phyloP scores from a whole-genome alignment of 2,888 invertebrate genomes.

The Heliconius ethilla region DNA sequence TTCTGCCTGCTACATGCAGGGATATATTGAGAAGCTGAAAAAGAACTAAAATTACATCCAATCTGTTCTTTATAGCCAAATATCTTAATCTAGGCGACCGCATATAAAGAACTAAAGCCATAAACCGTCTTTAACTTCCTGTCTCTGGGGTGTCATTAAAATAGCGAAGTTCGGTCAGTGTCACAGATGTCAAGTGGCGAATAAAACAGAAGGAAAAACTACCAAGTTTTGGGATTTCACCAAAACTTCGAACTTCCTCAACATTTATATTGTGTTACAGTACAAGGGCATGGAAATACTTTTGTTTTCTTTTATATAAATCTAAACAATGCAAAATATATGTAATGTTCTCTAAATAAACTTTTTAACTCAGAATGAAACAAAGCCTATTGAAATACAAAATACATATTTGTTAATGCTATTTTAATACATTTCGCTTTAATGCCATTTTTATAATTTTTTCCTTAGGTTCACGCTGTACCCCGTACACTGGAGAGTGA shows the following conservation, averaged over 20 bases:
- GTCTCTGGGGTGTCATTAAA: conserved; percentile 39
- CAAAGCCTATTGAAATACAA: background rate
- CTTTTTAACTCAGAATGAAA: background rate
- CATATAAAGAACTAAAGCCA: conserved; percentile 38
- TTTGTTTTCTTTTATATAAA: conserved; percentile 15
- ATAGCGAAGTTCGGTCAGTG: conserved; percentile 38
- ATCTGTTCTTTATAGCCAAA: background rate
- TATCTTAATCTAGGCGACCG: conserved; percentile 7
- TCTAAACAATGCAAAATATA: background rate
- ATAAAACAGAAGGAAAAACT: conserved; percentile 37
- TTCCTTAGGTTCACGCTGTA: background rate
- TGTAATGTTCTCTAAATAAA: background rate
- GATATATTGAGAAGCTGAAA: background rate
- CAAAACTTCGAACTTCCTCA: conserved; percentile 1
- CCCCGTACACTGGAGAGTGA: too few relatives aligned
- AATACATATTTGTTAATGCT: background rate
- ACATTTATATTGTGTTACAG: conserved; percentile 28
- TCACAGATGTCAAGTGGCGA: conserved; percentile 37
- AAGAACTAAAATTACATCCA: background rate
- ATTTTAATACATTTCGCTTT: background rate
- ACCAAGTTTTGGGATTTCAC: conserved; percentile 30
- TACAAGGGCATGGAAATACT: background rate
- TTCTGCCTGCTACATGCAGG: too few relatives aligned
- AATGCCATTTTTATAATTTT: background rate
- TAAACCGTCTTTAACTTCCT: conserved; percentile 37